Percentiles rank a stretch among this genome's conserved stretches.
phyloP scores from a whole-genome alignment of 2,888 invertebrate species.

The Nematopogon swammerdamellus region DNA sequence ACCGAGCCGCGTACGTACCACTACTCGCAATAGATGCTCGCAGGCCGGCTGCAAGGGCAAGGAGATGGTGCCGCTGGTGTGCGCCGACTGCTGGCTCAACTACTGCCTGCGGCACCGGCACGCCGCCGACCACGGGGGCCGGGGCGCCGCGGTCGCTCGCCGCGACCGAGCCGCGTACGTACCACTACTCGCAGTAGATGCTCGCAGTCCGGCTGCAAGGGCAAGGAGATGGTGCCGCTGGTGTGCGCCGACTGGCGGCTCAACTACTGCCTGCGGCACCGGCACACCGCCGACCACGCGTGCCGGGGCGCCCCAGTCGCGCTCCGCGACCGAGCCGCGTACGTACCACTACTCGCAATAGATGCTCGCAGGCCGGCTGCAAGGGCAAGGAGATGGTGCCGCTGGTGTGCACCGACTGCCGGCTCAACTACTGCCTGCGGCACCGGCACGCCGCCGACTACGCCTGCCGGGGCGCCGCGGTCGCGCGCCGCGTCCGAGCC shows the following conservation, averaged over 20 bases:
- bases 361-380: conserved; percentile 84
- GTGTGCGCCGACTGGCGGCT: conserved; percentile 75
- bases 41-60: conserved; percentile 85
- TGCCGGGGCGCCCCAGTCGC: conserved; percentile 63
- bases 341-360: too few species aligned
- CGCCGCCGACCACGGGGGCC: conserved; percentile 70
- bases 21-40: conserved; percentile 86
- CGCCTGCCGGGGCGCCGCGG: conserved; percentile 63
- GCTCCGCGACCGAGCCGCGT: conserved; percentile 51
- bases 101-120: conserved; percentile 90
- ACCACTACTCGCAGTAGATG: conserved; percentile 78
- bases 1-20: conserved; percentile 48
- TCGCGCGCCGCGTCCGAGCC: conserved; percentile 46
- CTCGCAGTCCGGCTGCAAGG: conserved; percentile 81
- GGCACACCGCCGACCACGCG: conserved; percentile 75
- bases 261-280: conserved; percentile 88
- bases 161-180: conserved; percentile 52
- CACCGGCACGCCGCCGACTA: conserved; percentile 84
- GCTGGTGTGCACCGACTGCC: conserved; percentile 76
- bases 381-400: conserved; percentile 87
- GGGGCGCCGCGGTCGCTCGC: conserved; percentile 56
- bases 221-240: conserved; percentile 82
- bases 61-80: conserved; percentile 80
- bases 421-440: conserved; percentile 80
- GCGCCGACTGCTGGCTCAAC: conserved; percentile 77